A percentile compares a stretch with the other conserved stretches of the same genome.
Evolutionary conservation across 2,888 invertebrate genomes (phyloP).

Genomic region (Melinaea marsaeus): DNA sequence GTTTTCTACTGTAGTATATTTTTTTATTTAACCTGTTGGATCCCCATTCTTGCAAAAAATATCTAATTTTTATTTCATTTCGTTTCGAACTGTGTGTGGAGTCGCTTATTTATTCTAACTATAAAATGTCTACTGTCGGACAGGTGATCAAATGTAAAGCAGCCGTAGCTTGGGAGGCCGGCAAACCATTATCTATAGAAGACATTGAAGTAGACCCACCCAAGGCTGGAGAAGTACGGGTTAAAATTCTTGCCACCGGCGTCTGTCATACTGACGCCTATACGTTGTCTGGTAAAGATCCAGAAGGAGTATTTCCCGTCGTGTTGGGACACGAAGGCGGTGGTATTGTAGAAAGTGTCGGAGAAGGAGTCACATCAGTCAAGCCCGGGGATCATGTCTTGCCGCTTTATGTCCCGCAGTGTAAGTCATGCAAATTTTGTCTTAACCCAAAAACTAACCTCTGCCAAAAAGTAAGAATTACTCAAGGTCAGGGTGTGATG

Average conservation of each 20-base stretch:
- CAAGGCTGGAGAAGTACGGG: conserved; percentile 92
- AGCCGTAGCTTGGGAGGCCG: conserved; percentile 97
- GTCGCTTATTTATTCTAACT: conserved; percentile 10
- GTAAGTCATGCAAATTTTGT: conserved; percentile 97
- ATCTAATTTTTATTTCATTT: conserved; percentile 35
- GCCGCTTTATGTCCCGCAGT: conserved; percentile 97
- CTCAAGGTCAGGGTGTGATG: conserved; percentile 93
- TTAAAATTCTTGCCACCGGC: conserved; percentile 87
- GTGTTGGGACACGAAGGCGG: conserved; percentile 98
- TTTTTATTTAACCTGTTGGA: neutral
- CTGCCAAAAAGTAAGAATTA: conserved; percentile 92
- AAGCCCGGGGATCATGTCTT: conserved; percentile 97
- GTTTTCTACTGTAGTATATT: neutral
- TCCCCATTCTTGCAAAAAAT: neutral
- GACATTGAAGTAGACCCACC: conserved; percentile 96
- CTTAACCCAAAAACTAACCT: conserved; percentile 96
- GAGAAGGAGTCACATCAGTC: conserved; percentile 92
- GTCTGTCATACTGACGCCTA: conserved; percentile 97
- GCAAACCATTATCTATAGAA: conserved; percentile 92
- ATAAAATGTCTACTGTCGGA: conserved; percentile 63
- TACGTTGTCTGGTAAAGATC: conserved; percentile 91
- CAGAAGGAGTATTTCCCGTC: conserved; percentile 94
- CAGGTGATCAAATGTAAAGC: conserved; percentile 94
- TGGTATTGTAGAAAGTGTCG: conserved; percentile 97
- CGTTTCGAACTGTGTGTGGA: conserved; percentile 36